Evolutionary conservation across 2,113 vertebrate species (phyloP).

Genomic region (Cranoglanis bouderius): DNA sequence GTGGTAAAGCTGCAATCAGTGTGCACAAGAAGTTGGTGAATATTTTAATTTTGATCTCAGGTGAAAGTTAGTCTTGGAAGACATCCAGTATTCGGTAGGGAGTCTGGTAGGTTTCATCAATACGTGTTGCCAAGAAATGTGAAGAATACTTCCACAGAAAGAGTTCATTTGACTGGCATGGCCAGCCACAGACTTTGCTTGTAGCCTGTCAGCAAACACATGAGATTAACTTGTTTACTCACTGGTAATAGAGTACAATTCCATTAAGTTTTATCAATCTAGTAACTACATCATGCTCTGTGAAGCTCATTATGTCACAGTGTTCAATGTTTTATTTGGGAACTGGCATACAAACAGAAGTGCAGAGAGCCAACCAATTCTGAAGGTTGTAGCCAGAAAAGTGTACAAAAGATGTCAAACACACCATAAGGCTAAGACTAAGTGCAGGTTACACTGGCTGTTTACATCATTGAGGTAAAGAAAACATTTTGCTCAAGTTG

Average conservation of each 20-base stretch:
- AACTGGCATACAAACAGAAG: background rate
- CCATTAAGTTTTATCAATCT: background rate
- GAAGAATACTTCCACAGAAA: background rate
- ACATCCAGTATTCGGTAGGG: background rate
- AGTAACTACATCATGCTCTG: too few relatives aligned
- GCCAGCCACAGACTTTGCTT: background rate
- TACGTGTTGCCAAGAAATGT: background rate
- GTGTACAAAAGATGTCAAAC: background rate
- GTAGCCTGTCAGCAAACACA: background rate
- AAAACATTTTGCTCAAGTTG: background rate
- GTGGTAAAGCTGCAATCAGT: background rate
- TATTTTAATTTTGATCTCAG: background rate
- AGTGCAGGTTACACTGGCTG: background rate
- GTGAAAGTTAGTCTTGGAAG: background rate
- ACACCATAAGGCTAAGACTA: background rate
- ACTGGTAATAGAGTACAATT: background rate
- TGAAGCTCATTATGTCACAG: background rate
- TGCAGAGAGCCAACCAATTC: background rate
- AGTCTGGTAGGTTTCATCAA: background rate
- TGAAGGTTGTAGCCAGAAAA: background rate
- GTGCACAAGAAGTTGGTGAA: background rate
- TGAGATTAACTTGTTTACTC: background rate
- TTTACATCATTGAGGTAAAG: background rate
- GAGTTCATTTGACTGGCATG: background rate
- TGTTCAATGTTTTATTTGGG: background rate